Conservation (phyloP, 2,888 invertebrate species). For the Cosmia pyralina region DNA sequence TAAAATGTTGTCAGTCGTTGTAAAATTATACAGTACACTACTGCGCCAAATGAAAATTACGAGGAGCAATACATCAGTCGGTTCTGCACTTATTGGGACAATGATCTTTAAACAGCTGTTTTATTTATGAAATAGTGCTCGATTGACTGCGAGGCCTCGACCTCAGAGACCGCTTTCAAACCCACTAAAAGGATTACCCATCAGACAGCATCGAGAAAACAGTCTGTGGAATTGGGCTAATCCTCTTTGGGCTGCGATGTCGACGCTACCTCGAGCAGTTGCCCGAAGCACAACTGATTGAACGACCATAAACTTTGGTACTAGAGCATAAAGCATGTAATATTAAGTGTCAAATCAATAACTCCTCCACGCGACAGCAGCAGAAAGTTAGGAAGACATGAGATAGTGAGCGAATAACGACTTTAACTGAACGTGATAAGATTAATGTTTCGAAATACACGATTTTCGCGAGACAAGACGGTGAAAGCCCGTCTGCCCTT, state of each 20-base stretch:
- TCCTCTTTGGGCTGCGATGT: slow-evolving; percentile 70
- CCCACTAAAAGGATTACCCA: slow-evolving; percentile 75
- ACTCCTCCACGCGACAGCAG: slow-evolving; percentile 76
- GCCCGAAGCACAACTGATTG: slow-evolving; percentile 64
- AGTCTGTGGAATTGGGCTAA: slow-evolving; percentile 76
- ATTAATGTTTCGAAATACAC: slow-evolving; percentile 73
- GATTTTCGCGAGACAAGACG: slow-evolving; percentile 76
- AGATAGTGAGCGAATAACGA: slow-evolving; percentile 73
- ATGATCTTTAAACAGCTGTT: slow-evolving; percentile 70
- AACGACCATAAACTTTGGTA: slow-evolving; percentile 66
- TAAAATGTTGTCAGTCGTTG: slow-evolving; percentile 44
- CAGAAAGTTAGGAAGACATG: slow-evolving; percentile 79
- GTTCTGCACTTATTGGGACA: slow-evolving; percentile 71
- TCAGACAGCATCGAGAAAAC: slow-evolving; percentile 71
- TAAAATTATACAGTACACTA: slow-evolving; percentile 55
- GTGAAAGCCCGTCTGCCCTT: slow-evolving; percentile 88
- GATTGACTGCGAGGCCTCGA: slow-evolving; percentile 74
- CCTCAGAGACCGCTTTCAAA: slow-evolving; percentile 70
- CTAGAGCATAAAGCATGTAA: slow-evolving; percentile 70
- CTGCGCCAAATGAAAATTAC: slow-evolving; percentile 53
- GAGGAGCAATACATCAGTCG: slow-evolving; percentile 57
- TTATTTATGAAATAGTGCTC: slow-evolving; percentile 73
- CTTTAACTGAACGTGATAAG: slow-evolving; percentile 75
- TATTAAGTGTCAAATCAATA: slow-evolving; percentile 81
- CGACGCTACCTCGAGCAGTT: slow-evolving; percentile 58